Evolutionary conservation across 2,797 vertebrate genomes (phyloP).

Genomic region (Esox lucius): DNA sequence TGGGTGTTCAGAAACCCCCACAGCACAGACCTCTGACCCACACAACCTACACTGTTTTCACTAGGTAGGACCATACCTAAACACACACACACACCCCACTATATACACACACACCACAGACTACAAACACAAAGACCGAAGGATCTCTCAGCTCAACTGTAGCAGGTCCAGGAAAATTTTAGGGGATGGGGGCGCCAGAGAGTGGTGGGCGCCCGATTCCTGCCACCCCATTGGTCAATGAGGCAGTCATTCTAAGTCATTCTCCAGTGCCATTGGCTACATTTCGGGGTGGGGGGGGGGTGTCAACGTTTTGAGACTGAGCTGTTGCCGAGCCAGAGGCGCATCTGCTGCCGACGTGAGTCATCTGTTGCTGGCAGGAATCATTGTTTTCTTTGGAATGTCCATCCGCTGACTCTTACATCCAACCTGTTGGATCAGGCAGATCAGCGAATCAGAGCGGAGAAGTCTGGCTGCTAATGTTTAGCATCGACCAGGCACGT

Average conservation of each 20-base stretch:
- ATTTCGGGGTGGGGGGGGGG: background rate
- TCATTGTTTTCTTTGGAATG: constrained; percentile 63
- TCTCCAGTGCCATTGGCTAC: constrained; percentile 36
- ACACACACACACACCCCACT: constrained; percentile 42
- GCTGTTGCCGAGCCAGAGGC: constrained; percentile 49
- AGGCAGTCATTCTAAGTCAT: constrained; percentile 27
- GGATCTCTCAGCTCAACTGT: constrained; percentile 29
- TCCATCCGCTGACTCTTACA: constrained; percentile 55
- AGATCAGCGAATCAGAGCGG: background rate
- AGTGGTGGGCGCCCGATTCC: constrained; percentile 14
- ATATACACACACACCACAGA: background rate
- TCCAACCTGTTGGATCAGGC: constrained; percentile 55
- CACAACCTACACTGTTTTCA: constrained; percentile 58
- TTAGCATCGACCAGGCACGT: background rate
- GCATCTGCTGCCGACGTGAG: constrained; percentile 56
- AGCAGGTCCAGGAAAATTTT: constrained; percentile 20
- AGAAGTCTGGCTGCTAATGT: background rate
- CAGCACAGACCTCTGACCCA: constrained; percentile 36
- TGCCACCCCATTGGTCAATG: constrained; percentile 16
- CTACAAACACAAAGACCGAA: constrained; percentile 44
- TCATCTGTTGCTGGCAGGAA: constrained; percentile 54
- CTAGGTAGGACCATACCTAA: constrained; percentile 66
- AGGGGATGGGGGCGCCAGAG: background rate
- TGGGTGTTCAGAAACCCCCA: constrained; percentile 45
- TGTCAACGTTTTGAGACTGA: background rate